Conservation (phyloP, 2,113 vertebrate species). For the Ranitomeya variabilis region DNA sequence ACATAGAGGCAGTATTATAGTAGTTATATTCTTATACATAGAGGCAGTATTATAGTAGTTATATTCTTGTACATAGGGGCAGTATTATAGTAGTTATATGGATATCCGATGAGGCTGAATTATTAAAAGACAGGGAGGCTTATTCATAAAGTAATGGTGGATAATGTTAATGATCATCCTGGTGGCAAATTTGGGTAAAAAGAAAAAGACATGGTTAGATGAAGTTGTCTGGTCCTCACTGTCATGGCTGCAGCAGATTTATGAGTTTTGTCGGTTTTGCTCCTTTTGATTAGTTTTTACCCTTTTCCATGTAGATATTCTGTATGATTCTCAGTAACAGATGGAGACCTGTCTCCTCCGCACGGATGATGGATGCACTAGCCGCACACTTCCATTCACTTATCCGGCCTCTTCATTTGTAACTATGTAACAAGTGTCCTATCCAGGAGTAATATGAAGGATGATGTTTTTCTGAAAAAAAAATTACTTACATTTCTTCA, state of each 20-base stretch:
- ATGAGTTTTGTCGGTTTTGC: neutral
- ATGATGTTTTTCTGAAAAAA: conserved; percentile 23
- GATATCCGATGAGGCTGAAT: too few species aligned
- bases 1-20: too few species aligned
- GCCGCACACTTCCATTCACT: neutral
- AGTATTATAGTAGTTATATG: too few species aligned
- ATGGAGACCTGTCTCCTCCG: neutral
- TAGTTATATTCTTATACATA: too few species aligned
- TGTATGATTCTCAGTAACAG: neutral
- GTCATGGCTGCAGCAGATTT: neutral
- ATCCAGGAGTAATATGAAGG: conserved; percentile 27
- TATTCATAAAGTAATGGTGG: neutral
- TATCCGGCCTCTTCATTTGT: conserved; percentile 36
- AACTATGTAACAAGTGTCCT: conserved; percentile 8
- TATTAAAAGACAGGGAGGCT: too few species aligned
- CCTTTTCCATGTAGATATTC: neutral
- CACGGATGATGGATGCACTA: conserved; percentile 30
- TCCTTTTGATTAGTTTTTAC: neutral
- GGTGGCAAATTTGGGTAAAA: neutral
- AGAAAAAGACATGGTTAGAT: neutral
- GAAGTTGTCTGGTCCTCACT: too few species aligned
- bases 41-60: too few species aligned
- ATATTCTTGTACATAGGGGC: too few species aligned
- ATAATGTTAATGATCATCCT: too few species aligned
- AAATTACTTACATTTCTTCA: conserved; percentile 48